Evolutionary conservation across 1,140 invertebrate genomes (phyloP).

Genomic region (Saxidomus purpurata): DNA sequence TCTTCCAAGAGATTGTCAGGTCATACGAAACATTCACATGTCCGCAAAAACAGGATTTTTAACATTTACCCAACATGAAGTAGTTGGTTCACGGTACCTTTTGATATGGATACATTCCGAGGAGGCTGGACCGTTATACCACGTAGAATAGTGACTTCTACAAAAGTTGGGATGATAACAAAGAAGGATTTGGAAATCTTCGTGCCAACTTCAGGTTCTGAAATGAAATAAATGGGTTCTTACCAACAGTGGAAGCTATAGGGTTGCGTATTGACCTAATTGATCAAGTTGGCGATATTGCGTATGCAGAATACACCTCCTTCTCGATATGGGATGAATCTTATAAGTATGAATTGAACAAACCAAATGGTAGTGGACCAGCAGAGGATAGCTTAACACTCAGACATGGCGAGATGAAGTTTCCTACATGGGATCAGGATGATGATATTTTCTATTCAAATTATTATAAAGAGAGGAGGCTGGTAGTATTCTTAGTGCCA

Average conservation of each 20-base stretch:
- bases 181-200: constrained; percentile 87
- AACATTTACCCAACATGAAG: neutral
- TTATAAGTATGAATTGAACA: neutral
- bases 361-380: neutral
- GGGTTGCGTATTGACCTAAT: constrained; percentile 28
- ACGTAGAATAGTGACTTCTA: constrained; percentile 94
- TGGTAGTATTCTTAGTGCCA: constrained; percentile 48
- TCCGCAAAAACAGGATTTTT: neutral
- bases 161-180: constrained; percentile 93
- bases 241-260: constrained; percentile 87
- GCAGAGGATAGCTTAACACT: neutral
- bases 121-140: constrained; percentile 95
- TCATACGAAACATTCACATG: neutral
- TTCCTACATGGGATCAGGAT: constrained; percentile 10
- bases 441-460: neutral
- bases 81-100: neutral
- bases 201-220: constrained; percentile 30
- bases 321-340: neutral
- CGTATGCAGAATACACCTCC: neutral
- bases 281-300: neutral
- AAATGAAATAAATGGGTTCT: constrained; percentile 12
- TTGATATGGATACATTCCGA: constrained; percentile 87
- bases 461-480: neutral
- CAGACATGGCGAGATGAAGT: neutral
- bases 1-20: neutral